Evolutionary conservation across 1,140 invertebrate genomes (phyloP), one percentile per base, ranked within the genome.

Genomic region (Anoplophora glabripennis): DNA sequence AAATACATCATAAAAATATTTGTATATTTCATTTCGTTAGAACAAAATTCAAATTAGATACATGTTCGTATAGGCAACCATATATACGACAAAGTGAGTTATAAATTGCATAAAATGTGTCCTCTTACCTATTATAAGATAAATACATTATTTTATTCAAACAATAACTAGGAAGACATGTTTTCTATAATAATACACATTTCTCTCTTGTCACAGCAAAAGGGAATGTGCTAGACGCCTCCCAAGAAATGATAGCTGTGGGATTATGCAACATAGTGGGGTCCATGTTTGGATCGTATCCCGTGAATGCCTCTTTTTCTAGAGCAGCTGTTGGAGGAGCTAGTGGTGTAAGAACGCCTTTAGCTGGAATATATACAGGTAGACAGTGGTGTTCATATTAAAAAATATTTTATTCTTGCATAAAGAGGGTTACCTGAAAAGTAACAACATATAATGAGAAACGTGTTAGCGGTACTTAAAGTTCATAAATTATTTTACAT

Each of bases 271-370:
- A 92, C 67, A 80, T 92, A 47, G 48, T 85, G 11, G 88, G 87
- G 38, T 86, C 86, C 17, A 90, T 90, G 72, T 80, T 90, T 3
- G 81, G 79, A 0, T 84, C 88, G 0, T 85, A 86, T 76, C 89
- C 89, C 18, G 82, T 86, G 4, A 86, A 86, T 46, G 89, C 85
- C 28, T 87, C 86, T 1, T 86, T 89, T 70, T 84, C 85, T 0
- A 78, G 87, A 66, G 89, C 88, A 54, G 89, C 89, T 38, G 84
- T 93, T 0, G 86, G 86, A 70, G 84, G 83, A 62, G 86, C 87
- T 14, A 89, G 86, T 75, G 89, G 89, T 38, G 85, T 90, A 2
- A 81, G 82, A 64, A 90, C 89, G 2, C 84, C 89, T 11, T 75
- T 89, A 53, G 84, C 84, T n/a, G 88, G 88, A 11, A 66, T 90